Evolutionary conservation across 2,797 vertebrate genomes (phyloP).

Genomic region (Rhabdophis nuchalis): DNA sequence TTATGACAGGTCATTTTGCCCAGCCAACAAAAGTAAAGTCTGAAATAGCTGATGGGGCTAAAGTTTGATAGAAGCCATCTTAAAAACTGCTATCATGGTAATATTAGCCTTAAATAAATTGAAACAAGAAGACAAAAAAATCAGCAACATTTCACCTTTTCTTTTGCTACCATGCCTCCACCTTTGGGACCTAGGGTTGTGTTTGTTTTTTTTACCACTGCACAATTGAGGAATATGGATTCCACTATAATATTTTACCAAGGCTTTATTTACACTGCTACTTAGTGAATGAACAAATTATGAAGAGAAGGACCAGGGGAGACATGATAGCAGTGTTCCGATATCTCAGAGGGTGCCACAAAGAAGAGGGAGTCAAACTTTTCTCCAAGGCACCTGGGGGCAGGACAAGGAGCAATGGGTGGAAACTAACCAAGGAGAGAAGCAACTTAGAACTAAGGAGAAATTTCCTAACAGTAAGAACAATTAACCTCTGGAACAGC

Average conservation of each 20-base stretch:
- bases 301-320: no score
- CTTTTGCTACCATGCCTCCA: slow-evolving; percentile 21
- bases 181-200: slow-evolving; percentile 22
- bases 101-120: slow-evolving; percentile 50
- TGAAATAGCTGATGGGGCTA: slow-evolving; percentile 63
- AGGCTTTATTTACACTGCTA: slow-evolving; percentile 39
- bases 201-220: slow-evolving; percentile 41
- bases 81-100: slow-evolving; percentile 61
- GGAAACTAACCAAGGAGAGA: no score
- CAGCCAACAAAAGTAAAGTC: slow-evolving; percentile 50
- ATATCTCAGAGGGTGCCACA: no score
- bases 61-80: slow-evolving; percentile 61
- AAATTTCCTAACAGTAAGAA: no score
- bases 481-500: no score
- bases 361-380: no score
- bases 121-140: slow-evolving; percentile 46
- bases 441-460: no score
- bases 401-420: no score
- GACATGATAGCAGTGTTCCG: no score
- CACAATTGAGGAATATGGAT: slow-evolving; percentile 29
- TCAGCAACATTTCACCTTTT: slow-evolving; percentile 41
- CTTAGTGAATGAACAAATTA: slow-evolving; percentile 29
- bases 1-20: slow-evolving; percentile 67
- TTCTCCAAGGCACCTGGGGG: no score
- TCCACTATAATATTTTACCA: slow-evolving; percentile 25